A percentile compares a stretch with the other conserved stretches of the same genome.
phyloP scores from a whole-genome alignment of 2,888 invertebrate genomes.

The Stenodema calcarata region DNA sequence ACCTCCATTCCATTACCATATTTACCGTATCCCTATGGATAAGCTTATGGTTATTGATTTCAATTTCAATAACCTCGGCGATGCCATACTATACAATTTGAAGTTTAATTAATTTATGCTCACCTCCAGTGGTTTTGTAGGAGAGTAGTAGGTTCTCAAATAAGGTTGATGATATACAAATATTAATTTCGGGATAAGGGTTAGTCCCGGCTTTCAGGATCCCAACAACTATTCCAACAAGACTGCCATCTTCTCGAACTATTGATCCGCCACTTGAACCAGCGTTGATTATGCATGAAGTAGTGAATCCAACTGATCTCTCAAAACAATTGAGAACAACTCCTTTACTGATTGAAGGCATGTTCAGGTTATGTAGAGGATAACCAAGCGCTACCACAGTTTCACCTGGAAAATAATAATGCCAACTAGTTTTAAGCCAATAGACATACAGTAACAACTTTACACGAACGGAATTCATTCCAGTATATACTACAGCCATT shows the following conservation, averaged over 20 bases:
- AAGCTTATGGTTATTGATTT: too few species aligned
- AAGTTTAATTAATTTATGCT: neutral
- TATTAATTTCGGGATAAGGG: neutral
- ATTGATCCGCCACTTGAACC: slow-evolving; percentile 11
- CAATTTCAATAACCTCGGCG: too few species aligned
- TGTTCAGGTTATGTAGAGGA: neutral
- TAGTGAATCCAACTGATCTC: neutral
- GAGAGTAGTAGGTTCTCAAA: neutral
- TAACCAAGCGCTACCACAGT: neutral
- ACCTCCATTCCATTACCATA: too few species aligned
- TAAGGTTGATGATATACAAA: neutral
- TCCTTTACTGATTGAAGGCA: slow-evolving; percentile 13
- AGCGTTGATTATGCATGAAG: neutral
- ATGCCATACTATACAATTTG: too few species aligned
- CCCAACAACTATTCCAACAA: neutral
- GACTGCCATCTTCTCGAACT: neutral
- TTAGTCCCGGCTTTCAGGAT: neutral
- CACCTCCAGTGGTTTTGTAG: neutral
- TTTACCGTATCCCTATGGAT: too few species aligned
- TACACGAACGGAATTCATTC: too few species aligned
- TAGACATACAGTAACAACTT: too few species aligned
- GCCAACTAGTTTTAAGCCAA: too few species aligned
- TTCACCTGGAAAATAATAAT: neutral
- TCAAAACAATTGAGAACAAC: neutral
- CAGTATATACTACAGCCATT: too few species aligned